Base-by-base conservation (phyloP, 2,797 vertebrate species). In the Phataginus tetradactyla region DNA sequence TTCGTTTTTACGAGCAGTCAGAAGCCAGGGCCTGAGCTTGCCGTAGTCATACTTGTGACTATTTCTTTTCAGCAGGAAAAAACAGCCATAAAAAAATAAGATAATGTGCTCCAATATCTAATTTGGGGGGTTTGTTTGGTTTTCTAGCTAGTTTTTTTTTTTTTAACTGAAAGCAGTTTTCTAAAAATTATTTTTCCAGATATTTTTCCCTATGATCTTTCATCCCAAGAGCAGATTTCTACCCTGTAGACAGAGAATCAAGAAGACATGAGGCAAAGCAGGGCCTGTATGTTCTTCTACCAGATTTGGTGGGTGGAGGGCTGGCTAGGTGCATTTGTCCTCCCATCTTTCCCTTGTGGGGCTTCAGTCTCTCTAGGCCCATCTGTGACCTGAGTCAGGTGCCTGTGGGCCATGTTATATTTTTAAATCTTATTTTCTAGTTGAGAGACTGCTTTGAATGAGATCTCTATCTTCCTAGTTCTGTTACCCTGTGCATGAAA, bases 1-100 rank as follows among this genome's bases (percentile, higher is more conserved):
- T 98, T 96, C 80, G 95, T 97, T 98, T 97, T 96, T 97, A 42
- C 39, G 89, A 83, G 75, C 64, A 55, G 88, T 59, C 7, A 51
- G 90, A 96, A 7, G 3, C 74, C 93, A 66, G 55, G 94, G 78
- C 84, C 63, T 39, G 37, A 66, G 88, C 78, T 94, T 87, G 68
- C 55, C 83, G 91, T 64, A 95, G 59, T 96, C 94, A 83, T 59
- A 95, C 74, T 91, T 85, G 77, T 0, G 27, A 29, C 51, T 7
- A n/a, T 79, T 95, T 97, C 81, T 80, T 86, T 69, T 91, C 29
- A 34, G 75, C 51, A 79, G 57, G 49, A 69, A 71, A 57, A 85
- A 86, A 86, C 55, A 77, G 20, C 71, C 66, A 57, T 51, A 68
- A 57, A 55, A 55, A 9, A 57, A 80, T 55, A 71, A 61, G 0